Conservation (phyloP, 2,797 vertebrate genomes). For the Phrynocephalus guinanensis region DNA sequence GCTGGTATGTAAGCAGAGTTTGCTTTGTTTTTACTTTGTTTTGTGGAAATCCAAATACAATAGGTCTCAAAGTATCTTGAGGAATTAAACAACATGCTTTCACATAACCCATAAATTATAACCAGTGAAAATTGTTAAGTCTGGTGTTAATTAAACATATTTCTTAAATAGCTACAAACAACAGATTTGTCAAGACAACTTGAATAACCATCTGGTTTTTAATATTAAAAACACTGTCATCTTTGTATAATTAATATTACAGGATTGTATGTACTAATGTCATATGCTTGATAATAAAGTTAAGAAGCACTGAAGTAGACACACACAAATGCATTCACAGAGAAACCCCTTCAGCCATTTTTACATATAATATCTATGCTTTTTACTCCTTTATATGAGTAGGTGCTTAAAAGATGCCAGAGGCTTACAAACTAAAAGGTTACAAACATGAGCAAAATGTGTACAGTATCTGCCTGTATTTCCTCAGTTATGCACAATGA, state of each 20-base stretch:
- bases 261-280: slow-evolving; percentile 7
- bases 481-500: not conserved
- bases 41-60: not conserved
- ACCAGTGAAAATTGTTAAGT: slow-evolving; percentile 21
- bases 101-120: not conserved
- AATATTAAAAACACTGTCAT: slow-evolving; percentile 28
- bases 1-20: too few relatives aligned
- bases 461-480: not conserved
- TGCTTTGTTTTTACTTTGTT: too few relatives aligned
- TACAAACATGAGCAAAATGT: not conserved
- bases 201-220: slow-evolving; percentile 35
- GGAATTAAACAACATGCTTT: not conserved
- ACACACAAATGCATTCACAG: not conserved
- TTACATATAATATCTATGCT: not conserved
- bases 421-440: not conserved
- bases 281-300: slow-evolving; percentile 1
- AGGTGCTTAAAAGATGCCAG: not conserved
- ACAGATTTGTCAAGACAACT: slow-evolving; percentile 30
- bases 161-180: slow-evolving; percentile 34
- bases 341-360: not conserved
- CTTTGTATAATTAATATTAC: slow-evolving; percentile 16
- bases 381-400: slow-evolving; percentile 22
- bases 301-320: slow-evolving; percentile 4
- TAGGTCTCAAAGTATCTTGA: not conserved
- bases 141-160: slow-evolving; percentile 23